Percentiles rank a stretch among this genome's conserved stretches.
phyloP scores from a whole-genome alignment of 2,797 vertebrate genomes.

The Meriones psammophilus region DNA sequence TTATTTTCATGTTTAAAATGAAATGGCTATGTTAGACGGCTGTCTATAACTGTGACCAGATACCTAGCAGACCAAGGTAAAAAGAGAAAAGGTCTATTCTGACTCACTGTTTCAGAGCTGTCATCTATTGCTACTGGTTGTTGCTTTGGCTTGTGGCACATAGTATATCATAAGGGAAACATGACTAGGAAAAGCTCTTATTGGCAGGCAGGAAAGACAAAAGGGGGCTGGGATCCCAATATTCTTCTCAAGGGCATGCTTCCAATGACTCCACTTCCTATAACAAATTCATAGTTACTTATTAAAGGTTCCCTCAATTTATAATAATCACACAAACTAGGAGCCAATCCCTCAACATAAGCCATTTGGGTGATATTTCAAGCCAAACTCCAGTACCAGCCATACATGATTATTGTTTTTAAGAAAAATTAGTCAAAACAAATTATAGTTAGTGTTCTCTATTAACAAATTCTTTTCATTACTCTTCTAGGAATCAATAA shows the following conservation, averaged over 20 bases:
- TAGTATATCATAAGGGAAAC: background rate
- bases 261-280: background rate
- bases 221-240: background rate
- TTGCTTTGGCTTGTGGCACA: background rate
- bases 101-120: too few relatives aligned
- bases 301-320: background rate
- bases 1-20: conserved; percentile 6
- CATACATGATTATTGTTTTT: background rate
- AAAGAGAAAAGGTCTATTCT: too few relatives aligned
- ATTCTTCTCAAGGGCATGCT: background rate
- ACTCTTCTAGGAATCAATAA: background rate
- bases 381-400: background rate
- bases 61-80: background rate
- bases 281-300: background rate
- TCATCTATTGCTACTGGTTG: fast-evolving
- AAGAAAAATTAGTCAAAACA: background rate
- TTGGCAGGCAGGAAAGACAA: background rate
- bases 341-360: background rate
- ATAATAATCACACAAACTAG: background rate
- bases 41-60: background rate
- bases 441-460: background rate
- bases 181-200: background rate
- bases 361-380: background rate
- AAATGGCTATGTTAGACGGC: background rate
- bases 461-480: background rate